Evolutionary conservation across 2,888 invertebrate species (phyloP).

Genomic region (Abscondita cerata): DNA sequence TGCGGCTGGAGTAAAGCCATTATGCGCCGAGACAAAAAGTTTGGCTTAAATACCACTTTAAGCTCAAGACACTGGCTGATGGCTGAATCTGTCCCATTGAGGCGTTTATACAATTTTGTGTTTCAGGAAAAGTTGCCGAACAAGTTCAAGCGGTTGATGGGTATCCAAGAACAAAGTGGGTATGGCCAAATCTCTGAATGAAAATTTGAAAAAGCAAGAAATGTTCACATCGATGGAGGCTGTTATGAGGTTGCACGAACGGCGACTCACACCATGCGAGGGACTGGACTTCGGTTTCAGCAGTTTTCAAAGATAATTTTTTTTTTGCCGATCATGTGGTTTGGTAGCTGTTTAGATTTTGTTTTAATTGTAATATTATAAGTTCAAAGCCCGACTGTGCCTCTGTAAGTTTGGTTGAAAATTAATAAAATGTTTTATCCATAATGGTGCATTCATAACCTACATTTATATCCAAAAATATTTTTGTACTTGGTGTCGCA

Average conservation of each 20-base stretch:
- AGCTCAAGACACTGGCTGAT: slow-evolving; percentile 87
- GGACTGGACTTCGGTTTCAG: slow-evolving; percentile 83
- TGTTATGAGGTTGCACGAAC: slow-evolving; percentile 96
- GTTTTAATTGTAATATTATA: neutral
- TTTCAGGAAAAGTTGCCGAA: slow-evolving; percentile 55
- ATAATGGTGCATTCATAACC: too few relatives aligned
- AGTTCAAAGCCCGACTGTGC: too few relatives aligned
- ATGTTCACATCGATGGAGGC: slow-evolving; percentile 94
- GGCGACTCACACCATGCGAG: slow-evolving; percentile 94
- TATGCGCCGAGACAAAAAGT: slow-evolving; percentile 59
- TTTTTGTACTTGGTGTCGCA: too few relatives aligned
- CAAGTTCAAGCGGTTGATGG: slow-evolving; percentile 97
- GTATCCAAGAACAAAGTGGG: slow-evolving; percentile 75
- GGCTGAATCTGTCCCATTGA: too few relatives aligned
- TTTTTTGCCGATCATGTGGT: neutral
- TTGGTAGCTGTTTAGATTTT: neutral
- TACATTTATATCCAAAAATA: too few relatives aligned
- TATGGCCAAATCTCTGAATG: slow-evolving; percentile 58
- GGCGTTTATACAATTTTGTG: too few relatives aligned
- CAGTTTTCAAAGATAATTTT: slow-evolving; percentile 60
- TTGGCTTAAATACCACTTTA: slow-evolving; percentile 89
- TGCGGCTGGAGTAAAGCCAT: slow-evolving; percentile 18
- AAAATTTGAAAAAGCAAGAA: slow-evolving; percentile 75
- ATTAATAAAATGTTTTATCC: too few relatives aligned
- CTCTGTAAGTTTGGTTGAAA: too few relatives aligned